Evolutionary conservation across 2,888 invertebrate species (phyloP), one percentile per base, ranked within the genome.

Genomic region (Drosophila prostipennis): DNA sequence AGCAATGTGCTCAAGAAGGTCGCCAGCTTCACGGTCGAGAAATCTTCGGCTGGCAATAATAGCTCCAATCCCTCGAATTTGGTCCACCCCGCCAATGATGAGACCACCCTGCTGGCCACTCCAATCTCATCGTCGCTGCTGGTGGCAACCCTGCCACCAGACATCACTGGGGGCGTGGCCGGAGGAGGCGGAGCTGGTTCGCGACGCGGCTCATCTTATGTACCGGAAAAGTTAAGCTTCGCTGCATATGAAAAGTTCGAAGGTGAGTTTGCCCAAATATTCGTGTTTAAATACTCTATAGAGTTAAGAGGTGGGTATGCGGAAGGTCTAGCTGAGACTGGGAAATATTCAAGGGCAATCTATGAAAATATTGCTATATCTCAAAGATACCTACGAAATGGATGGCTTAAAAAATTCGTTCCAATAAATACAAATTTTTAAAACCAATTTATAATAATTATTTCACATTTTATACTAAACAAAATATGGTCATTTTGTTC

Each of bases 221-320:
- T 97, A 65, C 96, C 96, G 3, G 96, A 96, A 90, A 97, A 97
- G 92, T 93, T 97, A 81, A 96, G 97, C 93, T 96, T 96, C 92
- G 95, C 95, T 89, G 94, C 96, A 73, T 96, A 96, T 91, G 96
- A 98, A 92, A 97, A 97, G 92, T 98, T 98, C 93, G 97, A 98
- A 95, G 98, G 98, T 97, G 93, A 93, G 93, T 90, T 80, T 72
- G 34, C 39, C 48, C 34, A 71, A 72, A 51, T 59, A 58, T 55
- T 51, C 49, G 55, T 51, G 40, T n/a, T 56, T 69, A 46, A 52
- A 39, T 65, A 64, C 64, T 52, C 64, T 51, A 19, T 2, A 16
- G 64, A 4, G 23, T 7, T 19, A 13, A 13, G 19, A 13, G 42
- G 16, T 3, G 36, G 36, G n/a, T 19, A 23, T 14, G 29, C 10